Evolutionary conservation across 2,888 invertebrate species (phyloP), one percentile per base, ranked within the genome.

Genomic region (Thyatira batis): DNA sequence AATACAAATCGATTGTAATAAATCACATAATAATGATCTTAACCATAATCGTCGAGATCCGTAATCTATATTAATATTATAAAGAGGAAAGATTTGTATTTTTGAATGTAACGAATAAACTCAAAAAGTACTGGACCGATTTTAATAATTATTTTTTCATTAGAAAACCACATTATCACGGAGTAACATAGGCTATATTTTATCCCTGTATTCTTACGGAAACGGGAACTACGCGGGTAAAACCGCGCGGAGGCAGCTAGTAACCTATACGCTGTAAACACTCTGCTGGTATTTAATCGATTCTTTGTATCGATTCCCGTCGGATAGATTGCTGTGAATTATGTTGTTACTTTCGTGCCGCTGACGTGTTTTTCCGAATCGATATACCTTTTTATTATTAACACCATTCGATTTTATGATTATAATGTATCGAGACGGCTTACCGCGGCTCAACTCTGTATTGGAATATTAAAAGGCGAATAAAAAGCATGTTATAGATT

Each of bases 161-260:
- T n/a, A n/a, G n/a, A n/a, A n/a, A n/a, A n/a, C n/a, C n/a, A n/a
- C n/a, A n/a, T n/a, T n/a, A n/a, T n/a, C n/a, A n/a, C n/a, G n/a
- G n/a, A n/a, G n/a, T n/a, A n/a, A n/a, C n/a, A n/a, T n/a, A n/a
- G n/a, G n/a, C n/a, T n/a, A n/a, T n/a, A n/a, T 63, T 63, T 66
- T 68, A 73, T 67, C 71, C 68, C 67, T 61, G 67, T 69, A 66
- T 69, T 68, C 71, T 64, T 71, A 70, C 59, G 58, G 56, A 57
- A 58, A 53, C 58, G 57, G 51, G 55, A 56, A n/a, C n/a, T 54
- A 49, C 54, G 52, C 56, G 57, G 59, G 52, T n/a, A n/a, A n/a
- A n/a, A n/a, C n/a, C n/a, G n/a, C n/a, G n/a, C n/a, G n/a, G n/a
- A n/a, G n/a, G n/a, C n/a, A n/a, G n/a, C n/a, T n/a, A n/a, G n/a